Percentiles rank a stretch among this genome's conserved stretches.
Conservation (phyloP, 2,113 vertebrate species). For the Conger conger region DNA sequence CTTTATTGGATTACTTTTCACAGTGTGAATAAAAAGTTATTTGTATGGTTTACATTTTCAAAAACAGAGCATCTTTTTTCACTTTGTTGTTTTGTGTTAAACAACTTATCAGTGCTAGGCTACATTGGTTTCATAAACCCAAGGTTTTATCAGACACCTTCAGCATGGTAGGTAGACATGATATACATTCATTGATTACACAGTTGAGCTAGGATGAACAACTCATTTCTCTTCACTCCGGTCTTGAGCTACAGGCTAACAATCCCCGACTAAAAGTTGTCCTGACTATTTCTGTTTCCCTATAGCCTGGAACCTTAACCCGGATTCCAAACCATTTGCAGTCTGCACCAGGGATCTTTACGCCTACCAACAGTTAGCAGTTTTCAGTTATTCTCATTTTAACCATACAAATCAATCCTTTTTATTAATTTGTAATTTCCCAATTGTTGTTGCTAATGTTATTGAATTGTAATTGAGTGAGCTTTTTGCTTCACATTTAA, state of each 20-base stretch:
- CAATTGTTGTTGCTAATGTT: background rate
- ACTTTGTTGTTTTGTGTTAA: background rate
- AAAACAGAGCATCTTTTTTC: background rate
- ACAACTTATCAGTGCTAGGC: background rate
- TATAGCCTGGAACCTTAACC: no score
- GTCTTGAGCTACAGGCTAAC: background rate
- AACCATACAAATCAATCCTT: background rate
- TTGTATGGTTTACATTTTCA: background rate
- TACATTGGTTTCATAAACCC: background rate
- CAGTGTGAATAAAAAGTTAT: no score
- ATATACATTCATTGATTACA: background rate
- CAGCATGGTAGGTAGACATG: background rate
- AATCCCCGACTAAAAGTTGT: no score
- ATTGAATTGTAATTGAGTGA: background rate
- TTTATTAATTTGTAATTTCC: background rate
- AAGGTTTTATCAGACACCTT: background rate
- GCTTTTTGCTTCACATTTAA: background rate
- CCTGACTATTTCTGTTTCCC: no score
- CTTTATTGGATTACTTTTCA: background rate
- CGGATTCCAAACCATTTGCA: no score
- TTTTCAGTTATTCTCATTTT: background rate
- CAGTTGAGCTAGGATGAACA: conserved; percentile 5
- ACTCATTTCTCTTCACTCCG: background rate
- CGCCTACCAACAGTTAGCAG: background rate
- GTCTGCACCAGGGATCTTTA: no score